Base-by-base conservation (phyloP, 2,888 invertebrate species). In the Sinohyriopsis cumingii region DNA sequence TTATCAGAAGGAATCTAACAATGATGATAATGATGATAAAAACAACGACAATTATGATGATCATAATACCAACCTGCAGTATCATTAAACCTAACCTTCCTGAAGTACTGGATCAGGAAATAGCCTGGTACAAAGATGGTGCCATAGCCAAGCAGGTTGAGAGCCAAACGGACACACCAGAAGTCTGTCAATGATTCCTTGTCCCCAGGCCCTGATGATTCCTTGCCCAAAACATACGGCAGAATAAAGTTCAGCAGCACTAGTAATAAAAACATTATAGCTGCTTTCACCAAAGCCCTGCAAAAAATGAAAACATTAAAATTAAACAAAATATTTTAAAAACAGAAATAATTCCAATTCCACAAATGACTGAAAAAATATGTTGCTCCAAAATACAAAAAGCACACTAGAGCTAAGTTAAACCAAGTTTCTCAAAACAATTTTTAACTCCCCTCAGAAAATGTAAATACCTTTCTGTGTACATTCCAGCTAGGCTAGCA, bases 71-170 rank as follows among this genome's bases (percentile, higher is more conserved):
- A 90, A 95, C 95, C 93, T 87, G 93, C 92, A 89, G 94, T 93
- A 87, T 96, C 96, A 81, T 96, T 82, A 72, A 87, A 89, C 25
- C 95, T 94, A 65, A 93, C 94, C 86, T 92, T 93, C 77, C 93
- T 93, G 33, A 96, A 92, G 90, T 96, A 96, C 89, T 94, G 94
- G 88, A 95, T 95, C 68, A 96, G 92, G 24, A 97, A 90, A 87
- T 93, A 94, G 63, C 95, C 95, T 1, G 98, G 97, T 71, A 97
- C 90, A 87, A 97, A 92, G 69, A 98, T 92, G n/a, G 96, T 95
- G 5, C 94, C 93, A 89, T 98, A 98, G 20, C 97, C 96, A 24
- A 95, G 92, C 68, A 96, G 91, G 91, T 98, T 98, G 33, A 95
- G 91, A 59, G 93, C 85, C 59, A 97, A 91, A 77, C 94, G 93